Evolutionary conservation across 2,113 vertebrate species (phyloP).

Genomic region (Trogon surrucura): DNA sequence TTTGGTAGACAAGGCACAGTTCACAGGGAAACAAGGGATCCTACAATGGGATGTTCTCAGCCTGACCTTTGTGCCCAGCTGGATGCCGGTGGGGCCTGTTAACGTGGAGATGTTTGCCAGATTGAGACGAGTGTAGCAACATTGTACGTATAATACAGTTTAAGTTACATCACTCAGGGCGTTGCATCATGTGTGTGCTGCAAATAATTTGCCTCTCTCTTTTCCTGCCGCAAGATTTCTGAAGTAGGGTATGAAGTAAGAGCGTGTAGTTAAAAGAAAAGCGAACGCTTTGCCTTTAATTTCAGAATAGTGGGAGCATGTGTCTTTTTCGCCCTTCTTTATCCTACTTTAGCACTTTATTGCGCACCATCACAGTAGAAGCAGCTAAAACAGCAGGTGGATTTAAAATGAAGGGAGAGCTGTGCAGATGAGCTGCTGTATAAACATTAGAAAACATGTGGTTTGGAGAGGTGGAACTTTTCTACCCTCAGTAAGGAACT

Average conservation of each 20-base stretch:
- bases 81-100: background rate
- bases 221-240: background rate
- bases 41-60: conserved; percentile 3
- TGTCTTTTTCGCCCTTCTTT: background rate
- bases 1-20: background rate
- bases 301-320: background rate
- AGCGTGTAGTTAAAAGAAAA: background rate
- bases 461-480: conserved; percentile 54
- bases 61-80: background rate
- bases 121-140: background rate
- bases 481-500: conserved; percentile 22
- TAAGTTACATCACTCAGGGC: background rate
- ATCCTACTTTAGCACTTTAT: background rate
- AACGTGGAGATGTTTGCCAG: background rate
- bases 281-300: background rate
- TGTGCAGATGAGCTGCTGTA: background rate
- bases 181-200: background rate
- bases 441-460: conserved; percentile 40
- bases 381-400: conserved; percentile 23
- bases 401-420: conserved; percentile 36
- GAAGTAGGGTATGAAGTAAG: background rate
- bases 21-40: background rate
- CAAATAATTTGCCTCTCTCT: background rate
- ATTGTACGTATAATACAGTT: background rate
- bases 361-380: background rate